Base-by-base conservation (phyloP, 1,140 invertebrate species). In the Hormaphis cornu region DNA sequence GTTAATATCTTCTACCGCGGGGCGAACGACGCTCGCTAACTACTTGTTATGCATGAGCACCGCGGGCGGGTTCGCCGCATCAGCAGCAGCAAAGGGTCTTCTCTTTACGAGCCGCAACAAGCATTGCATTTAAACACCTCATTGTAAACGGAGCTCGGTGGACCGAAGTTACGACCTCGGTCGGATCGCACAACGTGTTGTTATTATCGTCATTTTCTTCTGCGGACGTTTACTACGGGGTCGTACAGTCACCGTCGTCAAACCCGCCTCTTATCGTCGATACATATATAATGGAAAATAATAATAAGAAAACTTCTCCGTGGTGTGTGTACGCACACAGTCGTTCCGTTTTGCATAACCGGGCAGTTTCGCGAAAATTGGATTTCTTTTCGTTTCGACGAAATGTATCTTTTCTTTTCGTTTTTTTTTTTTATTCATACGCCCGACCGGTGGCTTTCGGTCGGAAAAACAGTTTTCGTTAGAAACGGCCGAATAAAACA, bases 121-220 rank as follows among this genome's bases (percentile, higher is more conserved):
- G 42, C 40, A 66, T 66, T 66, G 61, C 61, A 66, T 66, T 66
- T 66, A 66, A 66, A 66, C 61, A 66, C 61, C 61, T 66, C 61
- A 66, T 66, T 66, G 44, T 40, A 35, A 58, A 10, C 54, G 35
- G n/a, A 16, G 44, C 26, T n/a, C 6, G 26, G 37, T n/a, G 12
- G 28, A 9, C 14, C 30, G 18, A 66, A 66, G 44, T 66, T 66
- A 66, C 50, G 42, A 48, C 61, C 20, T 14, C 28, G 28, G 28
- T 8, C 61, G 28, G 26, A 44, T 61, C 16, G 58, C 26, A 63
- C n/a, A n/a, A n/a, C n/a, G 46, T 63, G 58, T 44, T 46, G 46
- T 28, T 63, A 44, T 63, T 8, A 16, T 20, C 40, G 26, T 63
- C 42, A 8, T 40, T 40, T 14, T 40, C 37, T 7, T 14, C 37